These are phyloP conservation scores for Xiphophorus couchianus DNA, from an alignment of 2,113 vertebrate species.

Conservation along the genomic window DNA sequence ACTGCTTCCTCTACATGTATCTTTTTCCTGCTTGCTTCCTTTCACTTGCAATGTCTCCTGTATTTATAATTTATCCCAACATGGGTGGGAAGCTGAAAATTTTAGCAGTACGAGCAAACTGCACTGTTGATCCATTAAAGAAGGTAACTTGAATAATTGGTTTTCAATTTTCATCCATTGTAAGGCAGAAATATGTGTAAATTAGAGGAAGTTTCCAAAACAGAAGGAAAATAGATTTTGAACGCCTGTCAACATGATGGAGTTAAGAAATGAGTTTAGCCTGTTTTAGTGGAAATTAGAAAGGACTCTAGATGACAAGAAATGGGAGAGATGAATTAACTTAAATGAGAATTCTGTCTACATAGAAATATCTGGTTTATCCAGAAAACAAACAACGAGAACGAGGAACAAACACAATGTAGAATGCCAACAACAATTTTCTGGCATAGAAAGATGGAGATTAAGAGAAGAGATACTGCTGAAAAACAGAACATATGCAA, in stretches of 20 bases:
- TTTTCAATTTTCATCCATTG: slow-evolving; percentile 22
- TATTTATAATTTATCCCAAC: background rate
- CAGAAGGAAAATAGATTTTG: slow-evolving; percentile 1
- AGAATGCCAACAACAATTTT: no score
- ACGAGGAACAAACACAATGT: no score
- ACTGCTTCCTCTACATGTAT: background rate
- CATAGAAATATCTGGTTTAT: background rate
- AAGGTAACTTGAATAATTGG: slow-evolving; percentile 37
- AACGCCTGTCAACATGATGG: slow-evolving; percentile 9
- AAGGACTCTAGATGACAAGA: background rate
- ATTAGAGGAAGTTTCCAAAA: slow-evolving; percentile 19
- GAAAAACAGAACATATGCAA: no score
- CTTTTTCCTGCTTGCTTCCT: slow-evolving; percentile 2
- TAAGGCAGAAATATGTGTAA: slow-evolving; percentile 15
- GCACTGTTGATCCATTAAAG: slow-evolving; percentile 23
- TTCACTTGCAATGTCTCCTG: background rate
- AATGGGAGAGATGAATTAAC: background rate
- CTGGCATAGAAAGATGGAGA: no score
- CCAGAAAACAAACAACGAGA: no score
- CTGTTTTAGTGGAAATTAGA: background rate
- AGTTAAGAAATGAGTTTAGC: slow-evolving; percentile 5
- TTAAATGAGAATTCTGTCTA: background rate
- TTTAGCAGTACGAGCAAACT: slow-evolving; percentile 22
- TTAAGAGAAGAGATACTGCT: no score
- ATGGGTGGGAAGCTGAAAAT: background rate